A percentile compares a stretch with the other conserved stretches of the same genome.
Conservation (phyloP, 2,888 invertebrate species). For the Sialis lutaria region DNA sequence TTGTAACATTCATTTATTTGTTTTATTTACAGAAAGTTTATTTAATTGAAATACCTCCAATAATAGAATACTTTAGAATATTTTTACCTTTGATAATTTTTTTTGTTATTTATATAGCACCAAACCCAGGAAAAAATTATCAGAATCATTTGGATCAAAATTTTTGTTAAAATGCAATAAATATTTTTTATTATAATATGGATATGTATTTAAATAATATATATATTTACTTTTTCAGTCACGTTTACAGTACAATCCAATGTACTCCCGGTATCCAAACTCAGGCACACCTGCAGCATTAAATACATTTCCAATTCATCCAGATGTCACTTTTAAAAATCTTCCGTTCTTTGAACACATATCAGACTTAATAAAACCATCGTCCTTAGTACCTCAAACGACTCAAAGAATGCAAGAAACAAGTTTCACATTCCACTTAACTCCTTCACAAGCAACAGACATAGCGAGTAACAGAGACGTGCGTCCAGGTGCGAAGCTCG, state of each 20-base stretch:
- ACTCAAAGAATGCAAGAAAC: conserved; percentile 69
- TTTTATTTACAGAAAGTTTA: no score
- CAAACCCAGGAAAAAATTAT: no score
- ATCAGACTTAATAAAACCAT: conserved; percentile 76
- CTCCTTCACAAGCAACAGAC: conserved; percentile 83
- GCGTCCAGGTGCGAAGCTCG: conserved; percentile 44
- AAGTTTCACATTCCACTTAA: conserved; percentile 74
- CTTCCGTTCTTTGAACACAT: conserved; percentile 86
- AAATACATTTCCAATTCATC: conserved; percentile 64
- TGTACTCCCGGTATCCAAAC: conserved; percentile 14
- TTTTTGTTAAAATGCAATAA: no score
- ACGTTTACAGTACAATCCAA: conserved; percentile 14
- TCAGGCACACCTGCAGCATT: conserved; percentile 21
- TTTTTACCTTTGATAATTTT: no score
- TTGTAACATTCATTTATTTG: no score
- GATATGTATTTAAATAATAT: no score
- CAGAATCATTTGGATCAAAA: no score
- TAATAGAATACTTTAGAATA: no score
- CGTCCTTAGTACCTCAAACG: conserved; percentile 55
- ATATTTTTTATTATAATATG: no score
- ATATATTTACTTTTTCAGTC: background rate
- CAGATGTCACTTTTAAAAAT: conserved; percentile 81
- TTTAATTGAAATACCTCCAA: no score
- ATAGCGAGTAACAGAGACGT: conserved; percentile 68
- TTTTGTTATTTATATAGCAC: no score